Evolutionary conservation across 2,888 invertebrate species (phyloP).

Genomic region (Netelia inedita): DNA sequence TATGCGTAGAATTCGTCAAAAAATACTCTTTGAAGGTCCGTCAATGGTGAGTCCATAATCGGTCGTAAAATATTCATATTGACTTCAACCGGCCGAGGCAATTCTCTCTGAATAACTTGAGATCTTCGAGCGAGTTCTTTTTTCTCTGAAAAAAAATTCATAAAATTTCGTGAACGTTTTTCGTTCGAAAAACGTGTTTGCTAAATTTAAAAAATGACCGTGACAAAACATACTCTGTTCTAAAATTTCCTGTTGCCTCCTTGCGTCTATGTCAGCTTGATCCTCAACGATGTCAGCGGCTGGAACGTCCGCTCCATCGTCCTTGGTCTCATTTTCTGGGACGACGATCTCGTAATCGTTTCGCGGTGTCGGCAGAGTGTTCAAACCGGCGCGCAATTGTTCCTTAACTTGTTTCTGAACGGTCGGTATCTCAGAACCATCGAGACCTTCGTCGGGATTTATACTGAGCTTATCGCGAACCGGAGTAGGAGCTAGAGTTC

Average conservation of each 20-base stretch:
- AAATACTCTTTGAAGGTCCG: conserved; percentile 92
- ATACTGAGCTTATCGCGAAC: conserved; percentile 97
- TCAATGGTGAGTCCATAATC: conserved; percentile 91
- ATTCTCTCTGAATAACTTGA: conserved; percentile 93
- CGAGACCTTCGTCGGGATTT: conserved; percentile 94
- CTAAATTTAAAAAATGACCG: not conserved
- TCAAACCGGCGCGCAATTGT: conserved; percentile 92
- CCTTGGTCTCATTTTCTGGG: conserved; percentile 91
- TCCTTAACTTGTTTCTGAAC: conserved; percentile 91
- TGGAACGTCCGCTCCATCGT: conserved; percentile 83
- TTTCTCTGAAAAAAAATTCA: conserved; percentile 85
- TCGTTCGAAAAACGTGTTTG: not conserved
- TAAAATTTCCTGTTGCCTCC: conserved; percentile 89
- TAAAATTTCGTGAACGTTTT: conserved; percentile 63
- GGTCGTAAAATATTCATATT: conserved; percentile 94
- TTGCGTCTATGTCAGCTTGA: conserved; percentile 94
- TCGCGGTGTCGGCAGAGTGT: conserved; percentile 94
- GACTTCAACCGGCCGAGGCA: conserved; percentile 92
- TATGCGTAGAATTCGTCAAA: conserved; percentile 14
- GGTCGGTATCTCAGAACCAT: conserved; percentile 90
- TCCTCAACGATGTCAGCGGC: conserved; percentile 88
- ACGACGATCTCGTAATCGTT: conserved; percentile 99
- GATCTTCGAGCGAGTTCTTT: conserved; percentile 92
- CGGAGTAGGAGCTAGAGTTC: conserved; percentile 88
- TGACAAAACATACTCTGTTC: conserved; percentile 86